phyloP scores from a whole-genome alignment of 2,113 vertebrate genomes.

The Clarias magur region DNA sequence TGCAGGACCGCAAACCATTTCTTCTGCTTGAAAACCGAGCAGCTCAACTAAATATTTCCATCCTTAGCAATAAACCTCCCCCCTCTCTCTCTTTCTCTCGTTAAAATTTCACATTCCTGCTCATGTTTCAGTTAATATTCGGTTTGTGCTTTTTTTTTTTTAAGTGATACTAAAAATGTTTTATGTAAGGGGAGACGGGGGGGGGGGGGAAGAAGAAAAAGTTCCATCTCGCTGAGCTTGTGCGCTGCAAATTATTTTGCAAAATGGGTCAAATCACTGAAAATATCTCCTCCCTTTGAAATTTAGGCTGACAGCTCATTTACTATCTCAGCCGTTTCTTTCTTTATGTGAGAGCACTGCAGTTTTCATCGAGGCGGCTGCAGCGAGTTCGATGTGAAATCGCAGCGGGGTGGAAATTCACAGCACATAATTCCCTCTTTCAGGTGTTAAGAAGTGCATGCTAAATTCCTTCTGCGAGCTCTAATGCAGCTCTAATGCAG shows the following conservation, averaged over 20 bases:
- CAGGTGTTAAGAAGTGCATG: conserved; percentile 11
- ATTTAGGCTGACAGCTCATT: conserved; percentile 37
- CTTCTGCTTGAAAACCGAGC: conserved; percentile 67
- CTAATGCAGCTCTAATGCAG: neutral
- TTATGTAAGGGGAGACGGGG: neutral
- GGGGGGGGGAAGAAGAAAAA: neutral
- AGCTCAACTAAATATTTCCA: conserved; percentile 45
- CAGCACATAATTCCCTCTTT: conserved; percentile 7
- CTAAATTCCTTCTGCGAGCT: conserved; percentile 10
- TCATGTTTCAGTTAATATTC: neutral
- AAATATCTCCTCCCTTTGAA: conserved; percentile 30
- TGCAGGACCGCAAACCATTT: conserved; percentile 63
- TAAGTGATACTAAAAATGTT: neutral
- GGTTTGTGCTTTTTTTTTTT: neutral
- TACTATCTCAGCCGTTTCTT: conserved; percentile 1
- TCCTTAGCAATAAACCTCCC: conserved; percentile 7
- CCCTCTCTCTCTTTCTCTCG: neutral
- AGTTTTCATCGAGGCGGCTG: neutral
- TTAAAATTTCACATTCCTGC: conserved; percentile 7
- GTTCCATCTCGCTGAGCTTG: neutral
- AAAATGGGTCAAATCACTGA: conserved; percentile 46
- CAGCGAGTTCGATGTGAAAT: neutral
- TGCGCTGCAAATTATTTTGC: conserved; percentile 16
- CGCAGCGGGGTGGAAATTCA: conserved; percentile 3
- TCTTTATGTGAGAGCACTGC: conserved; percentile 6